These are phyloP conservation scores for Onychomys torridus DNA, from an alignment of 2,797 vertebrate species.

Conservation along the genomic window DNA sequence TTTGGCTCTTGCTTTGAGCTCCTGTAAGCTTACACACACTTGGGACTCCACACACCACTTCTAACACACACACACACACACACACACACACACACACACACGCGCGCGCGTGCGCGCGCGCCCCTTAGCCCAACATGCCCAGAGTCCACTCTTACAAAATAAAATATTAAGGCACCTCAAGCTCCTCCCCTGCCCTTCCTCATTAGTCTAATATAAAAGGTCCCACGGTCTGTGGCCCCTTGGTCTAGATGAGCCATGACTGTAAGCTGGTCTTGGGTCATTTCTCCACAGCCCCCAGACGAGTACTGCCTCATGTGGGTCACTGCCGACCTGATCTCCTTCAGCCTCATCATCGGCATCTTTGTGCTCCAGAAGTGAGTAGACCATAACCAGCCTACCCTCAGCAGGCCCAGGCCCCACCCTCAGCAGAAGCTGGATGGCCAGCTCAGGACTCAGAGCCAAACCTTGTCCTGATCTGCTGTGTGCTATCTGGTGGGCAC, in stretches of 20 bases:
- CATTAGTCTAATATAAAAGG: not conserved
- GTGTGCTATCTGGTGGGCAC: not conserved
- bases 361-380: conserved; percentile 99
- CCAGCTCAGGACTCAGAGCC: not conserved
- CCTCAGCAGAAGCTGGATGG: not conserved
- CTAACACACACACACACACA: not conserved
- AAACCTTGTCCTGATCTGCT: not conserved
- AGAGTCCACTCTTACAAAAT: not conserved
- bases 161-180: not conserved
- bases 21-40: not conserved
- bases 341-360: conserved; percentile 92
- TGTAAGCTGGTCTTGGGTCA: not conserved
- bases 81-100: not conserved
- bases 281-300: conserved; percentile 92
- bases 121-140: not conserved
- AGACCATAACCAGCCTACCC: not conserved
- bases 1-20: not conserved
- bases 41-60: not conserved
- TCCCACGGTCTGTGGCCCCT: not conserved
- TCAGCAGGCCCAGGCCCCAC: not conserved
- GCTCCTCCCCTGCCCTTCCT: not conserved
- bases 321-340: conserved; percentile 94
- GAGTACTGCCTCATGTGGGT: conserved; percentile 97
- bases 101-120: not conserved
- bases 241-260: not conserved